phyloP scores from a whole-genome alignment of 2,113 vertebrate species.

The Nibea albiflora region DNA sequence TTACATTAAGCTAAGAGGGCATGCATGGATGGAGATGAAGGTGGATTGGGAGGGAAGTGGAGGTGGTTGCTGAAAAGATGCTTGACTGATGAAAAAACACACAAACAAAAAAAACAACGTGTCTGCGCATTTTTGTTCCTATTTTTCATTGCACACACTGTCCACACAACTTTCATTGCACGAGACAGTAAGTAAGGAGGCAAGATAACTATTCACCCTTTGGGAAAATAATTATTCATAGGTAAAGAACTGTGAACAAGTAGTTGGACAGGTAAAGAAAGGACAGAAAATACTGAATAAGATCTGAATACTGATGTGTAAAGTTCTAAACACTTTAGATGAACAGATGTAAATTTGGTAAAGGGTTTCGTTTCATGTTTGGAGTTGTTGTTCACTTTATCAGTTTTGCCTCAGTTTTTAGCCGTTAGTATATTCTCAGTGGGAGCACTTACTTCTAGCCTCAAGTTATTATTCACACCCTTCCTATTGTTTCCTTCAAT shows the following conservation, averaged over 20 bases:
- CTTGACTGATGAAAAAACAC: neutral
- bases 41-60: neutral
- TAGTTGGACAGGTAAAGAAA: neutral
- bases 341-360: too few relatives aligned
- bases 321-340: neutral
- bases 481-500: constrained; percentile 45
- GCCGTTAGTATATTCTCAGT: neutral
- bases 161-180: too few relatives aligned
- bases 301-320: neutral
- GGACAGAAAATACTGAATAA: neutral
- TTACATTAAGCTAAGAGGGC: neutral
- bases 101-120: too few relatives aligned
- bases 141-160: neutral
- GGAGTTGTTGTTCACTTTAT: too few relatives aligned
- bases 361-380: neutral
- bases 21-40: too few relatives aligned
- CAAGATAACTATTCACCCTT: neutral
- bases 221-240: neutral
- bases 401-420: too few relatives aligned
- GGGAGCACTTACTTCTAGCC: constrained; percentile 23
- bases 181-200: neutral
- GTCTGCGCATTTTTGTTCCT: too few relatives aligned
- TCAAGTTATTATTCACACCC: constrained; percentile 30
- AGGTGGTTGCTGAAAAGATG: neutral
- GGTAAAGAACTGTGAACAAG: neutral